A percentile compares a stretch with the other conserved stretches of the same genome.
Conservation (phyloP, 2,113 vertebrate genomes). For the Proterorhinus semilunaris region DNA sequence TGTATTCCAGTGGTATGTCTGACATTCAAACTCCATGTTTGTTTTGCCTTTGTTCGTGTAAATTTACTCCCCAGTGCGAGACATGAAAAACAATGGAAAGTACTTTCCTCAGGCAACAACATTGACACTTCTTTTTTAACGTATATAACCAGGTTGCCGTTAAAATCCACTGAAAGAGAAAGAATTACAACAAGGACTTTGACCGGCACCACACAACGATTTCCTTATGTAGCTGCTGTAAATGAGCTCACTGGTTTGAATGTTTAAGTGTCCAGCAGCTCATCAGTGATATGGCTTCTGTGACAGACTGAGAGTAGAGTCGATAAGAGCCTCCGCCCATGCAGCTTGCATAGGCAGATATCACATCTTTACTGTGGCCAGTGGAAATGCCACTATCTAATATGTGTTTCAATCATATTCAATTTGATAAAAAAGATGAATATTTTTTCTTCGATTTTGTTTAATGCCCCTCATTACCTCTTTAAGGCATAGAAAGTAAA, state of each 20-base stretch:
- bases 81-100: background rate
- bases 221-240: background rate
- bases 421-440: background rate
- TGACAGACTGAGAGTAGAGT: slow-evolving; percentile 20
- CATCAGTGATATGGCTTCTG: background rate
- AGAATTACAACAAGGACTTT: background rate
- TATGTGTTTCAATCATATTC: background rate
- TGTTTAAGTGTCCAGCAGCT: background rate
- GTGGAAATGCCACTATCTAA: slow-evolving; percentile 31
- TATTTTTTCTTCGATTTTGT: too few relatives aligned
- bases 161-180: background rate
- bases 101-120: background rate
- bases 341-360: slow-evolving; percentile 65
- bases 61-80: background rate
- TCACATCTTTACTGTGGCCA: slow-evolving; percentile 23
- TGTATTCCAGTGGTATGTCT: background rate
- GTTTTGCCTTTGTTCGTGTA: background rate
- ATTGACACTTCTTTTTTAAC: too few relatives aligned
- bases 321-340: slow-evolving; percentile 63
- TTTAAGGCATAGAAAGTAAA: too few relatives aligned
- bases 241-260: background rate
- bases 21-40: background rate
- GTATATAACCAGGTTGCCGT: too few relatives aligned
- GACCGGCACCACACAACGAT: background rate
- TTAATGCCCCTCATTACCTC: too few relatives aligned